Base-by-base conservation (phyloP, 2,113 vertebrate genomes). In the Eptesicus fuscus region DNA sequence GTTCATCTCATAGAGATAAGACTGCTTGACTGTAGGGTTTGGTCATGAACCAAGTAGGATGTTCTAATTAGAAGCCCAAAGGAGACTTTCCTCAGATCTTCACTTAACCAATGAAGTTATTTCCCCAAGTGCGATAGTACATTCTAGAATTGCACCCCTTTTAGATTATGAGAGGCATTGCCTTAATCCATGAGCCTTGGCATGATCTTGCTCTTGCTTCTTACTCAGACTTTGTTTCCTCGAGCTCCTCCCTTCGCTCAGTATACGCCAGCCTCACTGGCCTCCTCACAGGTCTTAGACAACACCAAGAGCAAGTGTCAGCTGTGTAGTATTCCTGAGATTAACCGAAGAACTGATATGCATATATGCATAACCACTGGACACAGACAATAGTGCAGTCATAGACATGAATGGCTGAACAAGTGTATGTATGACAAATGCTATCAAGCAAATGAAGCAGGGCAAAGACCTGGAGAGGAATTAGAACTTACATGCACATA, bases 211-310 rank as follows among this genome's bases (percentile, higher is more conserved):
- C 42, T 76, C 47, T 77, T 83, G 30, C 42, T 59, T 56, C 16
- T 69, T 2, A n/a, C 53, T 86, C 59, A 25, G 18, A 22, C n/a
- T 23, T 73, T 28, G 20, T 44, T 44, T 44, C 35, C 32, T 44
- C 16, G 20, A 1, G 1, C 2, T 56, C 18, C 9, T 47, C 3
- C 28, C 30, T 0, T 10, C 16, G 5, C 35, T 61, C 14, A 18
- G n/a, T 4, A 6, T 11, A 25, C 2, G 14, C 30, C 14, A 70
- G 30, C 18, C 40, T 40, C 7, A 14, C 30, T 20, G 0, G 7
- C 73, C 25, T 63, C 28, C 32, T 32, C 4, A 13, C 0, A 23
- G 23, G 18, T 7, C 44, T 88, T 37, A 53, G 32, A 30, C 18
- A 22, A 16, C 28, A 5, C 25, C 35, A 79, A 74, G 40, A 23